phyloP scores from a whole-genome alignment of 2,113 vertebrate species.

The Eurypyga helias region DNA sequence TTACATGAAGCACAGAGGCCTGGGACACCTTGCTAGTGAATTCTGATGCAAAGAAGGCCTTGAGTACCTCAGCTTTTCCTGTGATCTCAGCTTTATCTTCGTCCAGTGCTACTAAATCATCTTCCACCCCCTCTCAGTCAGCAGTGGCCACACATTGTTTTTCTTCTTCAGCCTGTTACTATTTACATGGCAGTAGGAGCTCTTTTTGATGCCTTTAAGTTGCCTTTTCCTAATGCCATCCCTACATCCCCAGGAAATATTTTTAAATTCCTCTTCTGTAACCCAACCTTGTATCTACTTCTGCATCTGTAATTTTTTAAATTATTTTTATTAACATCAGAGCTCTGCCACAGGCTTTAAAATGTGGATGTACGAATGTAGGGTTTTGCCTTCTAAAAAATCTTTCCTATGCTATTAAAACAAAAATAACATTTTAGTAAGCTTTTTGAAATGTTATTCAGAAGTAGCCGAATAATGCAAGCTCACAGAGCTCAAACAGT shows the following conservation, averaged over 20 bases:
- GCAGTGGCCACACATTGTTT: accelerated
- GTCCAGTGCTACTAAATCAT: not conserved
- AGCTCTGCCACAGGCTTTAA: not conserved
- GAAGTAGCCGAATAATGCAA: not conserved
- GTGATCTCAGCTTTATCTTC: not conserved
- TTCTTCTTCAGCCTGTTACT: not conserved
- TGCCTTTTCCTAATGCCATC: not conserved
- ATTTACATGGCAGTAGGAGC: not conserved
- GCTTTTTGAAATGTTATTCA: not conserved
- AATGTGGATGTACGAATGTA: not conserved
- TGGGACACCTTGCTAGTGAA: not conserved
- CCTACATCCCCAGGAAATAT: not conserved
- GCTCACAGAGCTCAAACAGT: not conserved
- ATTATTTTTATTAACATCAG: not conserved
- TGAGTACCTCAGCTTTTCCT: not conserved
- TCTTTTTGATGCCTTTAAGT: not conserved
- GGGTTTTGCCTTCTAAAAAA: not conserved
- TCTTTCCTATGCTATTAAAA: not conserved
- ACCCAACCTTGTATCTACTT: not conserved
- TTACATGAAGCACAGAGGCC: not conserved
- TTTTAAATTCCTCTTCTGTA: not conserved
- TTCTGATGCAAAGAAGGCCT: not conserved
- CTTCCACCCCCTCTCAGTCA: not conserved
- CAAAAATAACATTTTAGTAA: not conserved
- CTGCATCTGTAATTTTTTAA: not conserved